Percentiles rank a stretch among this genome's conserved stretches.
Evolutionary conservation across 2,888 invertebrate species (phyloP).

Genomic region (Phengaris arion): DNA sequence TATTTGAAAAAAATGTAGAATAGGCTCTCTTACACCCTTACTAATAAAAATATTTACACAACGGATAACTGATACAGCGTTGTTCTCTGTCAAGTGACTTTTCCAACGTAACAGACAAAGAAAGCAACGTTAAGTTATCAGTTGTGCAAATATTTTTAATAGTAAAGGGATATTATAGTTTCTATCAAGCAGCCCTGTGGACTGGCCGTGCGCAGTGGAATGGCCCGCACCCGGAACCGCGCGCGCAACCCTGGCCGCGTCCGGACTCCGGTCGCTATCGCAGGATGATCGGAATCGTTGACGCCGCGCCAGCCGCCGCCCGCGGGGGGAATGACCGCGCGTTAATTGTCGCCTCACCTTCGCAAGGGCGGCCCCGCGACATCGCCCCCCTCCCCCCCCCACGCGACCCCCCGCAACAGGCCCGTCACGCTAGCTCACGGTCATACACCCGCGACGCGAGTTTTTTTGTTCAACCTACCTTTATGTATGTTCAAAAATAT

Average conservation of each 20-base stretch:
- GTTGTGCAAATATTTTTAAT: too few species aligned
- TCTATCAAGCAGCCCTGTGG: constrained; percentile 23
- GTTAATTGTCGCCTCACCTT: constrained; percentile 77
- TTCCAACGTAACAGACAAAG: too few species aligned
- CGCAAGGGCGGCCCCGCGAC: constrained; percentile 46
- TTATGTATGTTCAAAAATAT: constrained; percentile 16
- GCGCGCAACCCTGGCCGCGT: constrained; percentile 41
- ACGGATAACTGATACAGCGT: too few species aligned
- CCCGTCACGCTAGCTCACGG: constrained; percentile 58
- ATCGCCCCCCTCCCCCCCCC: constrained; percentile 38
- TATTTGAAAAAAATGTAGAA: too few species aligned
- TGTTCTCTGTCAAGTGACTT: too few species aligned
- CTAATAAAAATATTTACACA: too few species aligned
- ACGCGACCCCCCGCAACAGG: constrained; percentile 37
- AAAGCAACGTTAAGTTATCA: too few species aligned
- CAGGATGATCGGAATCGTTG: constrained; percentile 72
- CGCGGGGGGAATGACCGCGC: constrained; percentile 71
- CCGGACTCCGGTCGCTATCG: constrained; percentile 52
- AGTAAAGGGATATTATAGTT: too few species aligned
- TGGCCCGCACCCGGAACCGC: constrained; percentile 57
- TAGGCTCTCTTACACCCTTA: too few species aligned
- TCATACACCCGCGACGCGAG: constrained; percentile 40
- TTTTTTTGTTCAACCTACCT: constrained; percentile 35
- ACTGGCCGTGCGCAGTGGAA: constrained; percentile 43
- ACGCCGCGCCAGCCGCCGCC: constrained; percentile 65